Evolutionary conservation across 2,797 vertebrate species (phyloP).

Genomic region (Thripadectes ignobilis): DNA sequence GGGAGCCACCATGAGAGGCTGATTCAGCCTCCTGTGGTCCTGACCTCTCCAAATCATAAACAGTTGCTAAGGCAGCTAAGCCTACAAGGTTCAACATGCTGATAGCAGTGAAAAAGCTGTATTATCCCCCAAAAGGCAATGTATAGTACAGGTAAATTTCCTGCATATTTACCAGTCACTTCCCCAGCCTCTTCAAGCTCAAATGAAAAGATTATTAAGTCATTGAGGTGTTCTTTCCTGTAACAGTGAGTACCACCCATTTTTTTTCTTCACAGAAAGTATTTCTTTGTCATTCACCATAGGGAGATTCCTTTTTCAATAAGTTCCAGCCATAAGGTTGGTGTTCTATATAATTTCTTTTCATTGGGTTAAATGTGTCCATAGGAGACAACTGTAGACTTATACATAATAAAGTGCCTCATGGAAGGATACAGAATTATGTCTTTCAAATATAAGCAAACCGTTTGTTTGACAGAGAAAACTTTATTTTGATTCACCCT

Average conservation of each 20-base stretch:
- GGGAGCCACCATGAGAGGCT: neutral
- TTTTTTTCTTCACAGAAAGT: neutral
- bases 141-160: neutral
- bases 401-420: neutral
- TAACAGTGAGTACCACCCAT: neutral
- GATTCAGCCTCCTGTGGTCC: neutral
- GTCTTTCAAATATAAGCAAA: neutral
- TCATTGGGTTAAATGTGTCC: neutral
- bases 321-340: neutral
- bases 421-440: neutral
- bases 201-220: neutral
- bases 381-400: neutral
- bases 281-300: neutral
- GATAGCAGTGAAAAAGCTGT: neutral
- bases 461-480: neutral
- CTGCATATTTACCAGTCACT: neutral
- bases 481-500: neutral
- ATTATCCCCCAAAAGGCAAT: neutral
- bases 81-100: neutral
- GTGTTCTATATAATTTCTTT: neutral
- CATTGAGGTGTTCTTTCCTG: neutral
- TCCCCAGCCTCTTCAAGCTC: neutral
- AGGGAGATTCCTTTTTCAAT: neutral
- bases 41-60: neutral
- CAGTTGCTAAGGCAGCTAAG: neutral